Evolutionary conservation across 2,888 invertebrate genomes (phyloP).

Genomic region (Drosophila sordidula): DNA sequence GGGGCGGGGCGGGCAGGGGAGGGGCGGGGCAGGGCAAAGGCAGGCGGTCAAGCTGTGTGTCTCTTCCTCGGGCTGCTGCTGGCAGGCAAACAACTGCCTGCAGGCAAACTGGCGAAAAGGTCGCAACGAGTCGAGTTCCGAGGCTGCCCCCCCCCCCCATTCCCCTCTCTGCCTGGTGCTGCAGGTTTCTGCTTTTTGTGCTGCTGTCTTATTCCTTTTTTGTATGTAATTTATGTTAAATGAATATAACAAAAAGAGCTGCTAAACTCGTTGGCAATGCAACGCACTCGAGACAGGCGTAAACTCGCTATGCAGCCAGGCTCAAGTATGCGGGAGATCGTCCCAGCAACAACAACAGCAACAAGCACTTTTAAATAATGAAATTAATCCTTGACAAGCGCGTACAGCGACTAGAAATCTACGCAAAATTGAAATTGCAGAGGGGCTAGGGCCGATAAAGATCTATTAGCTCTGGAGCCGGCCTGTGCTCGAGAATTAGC

Average conservation of each 20-base stretch:
- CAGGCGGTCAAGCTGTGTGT: constrained; percentile 48
- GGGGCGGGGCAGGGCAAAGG: background rate
- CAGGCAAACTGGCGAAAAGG: constrained; percentile 55
- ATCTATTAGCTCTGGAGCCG: constrained; percentile 60
- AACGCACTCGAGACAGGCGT: constrained; percentile 69
- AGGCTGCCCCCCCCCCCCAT: background rate
- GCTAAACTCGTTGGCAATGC: constrained; percentile 74
- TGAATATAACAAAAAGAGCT: constrained; percentile 79
- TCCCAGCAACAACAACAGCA: constrained; percentile 17
- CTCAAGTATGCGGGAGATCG: constrained; percentile 81
- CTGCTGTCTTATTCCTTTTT: constrained; percentile 46
- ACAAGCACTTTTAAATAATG: constrained; percentile 76
- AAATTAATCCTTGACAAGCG: constrained; percentile 84
- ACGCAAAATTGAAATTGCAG: constrained; percentile 49
- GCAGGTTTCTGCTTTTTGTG: constrained; percentile 35
- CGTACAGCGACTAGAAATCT: constrained; percentile 51
- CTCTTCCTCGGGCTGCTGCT: constrained; percentile 12
- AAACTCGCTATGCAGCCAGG: constrained; percentile 67
- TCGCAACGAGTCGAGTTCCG: constrained; percentile 39
- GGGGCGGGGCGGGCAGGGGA: background rate
- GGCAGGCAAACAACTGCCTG: constrained; percentile 55
- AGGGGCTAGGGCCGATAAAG: constrained; percentile 52
- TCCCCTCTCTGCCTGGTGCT: background rate
- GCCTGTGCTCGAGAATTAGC: constrained; percentile 32
- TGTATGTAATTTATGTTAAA: constrained; percentile 82